Percentiles rank a stretch among this genome's conserved stretches.
phyloP scores from a whole-genome alignment of 2,113 vertebrate species.

The Apodemus sylvaticus region DNA sequence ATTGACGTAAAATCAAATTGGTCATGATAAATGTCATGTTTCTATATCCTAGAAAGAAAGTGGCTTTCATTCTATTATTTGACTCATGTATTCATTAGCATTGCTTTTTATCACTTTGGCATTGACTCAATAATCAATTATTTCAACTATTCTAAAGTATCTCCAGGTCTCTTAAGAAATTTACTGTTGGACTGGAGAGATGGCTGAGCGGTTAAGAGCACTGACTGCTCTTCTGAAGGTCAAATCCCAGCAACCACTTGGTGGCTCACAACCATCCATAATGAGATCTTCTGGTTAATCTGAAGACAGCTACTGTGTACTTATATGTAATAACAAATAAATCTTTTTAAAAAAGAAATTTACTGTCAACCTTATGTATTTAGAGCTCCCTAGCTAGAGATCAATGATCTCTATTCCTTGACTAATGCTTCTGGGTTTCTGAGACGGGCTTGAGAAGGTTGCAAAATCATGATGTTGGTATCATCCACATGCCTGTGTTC shows the following conservation, averaged over 20 bases:
- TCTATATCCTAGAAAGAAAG: neutral
- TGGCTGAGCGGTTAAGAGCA: too few species aligned
- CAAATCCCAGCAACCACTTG: too few species aligned
- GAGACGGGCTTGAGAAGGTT: constrained; percentile 50
- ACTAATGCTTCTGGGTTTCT: constrained; percentile 52
- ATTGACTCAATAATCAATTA: constrained; percentile 18
- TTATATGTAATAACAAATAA: too few species aligned
- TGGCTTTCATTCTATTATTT: constrained; percentile 25
- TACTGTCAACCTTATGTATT: neutral
- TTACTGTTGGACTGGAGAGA: too few species aligned
- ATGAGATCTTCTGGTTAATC: too few species aligned
- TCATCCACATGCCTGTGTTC: neutral
- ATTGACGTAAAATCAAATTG: neutral
- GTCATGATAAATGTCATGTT: neutral
- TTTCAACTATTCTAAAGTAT: constrained; percentile 44
- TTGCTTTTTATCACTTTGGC: constrained; percentile 47
- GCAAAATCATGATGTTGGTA: neutral
- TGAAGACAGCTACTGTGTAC: too few species aligned
- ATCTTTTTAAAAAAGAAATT: too few species aligned
- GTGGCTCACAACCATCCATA: too few species aligned
- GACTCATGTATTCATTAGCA: constrained; percentile 16
- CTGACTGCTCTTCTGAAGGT: too few species aligned
- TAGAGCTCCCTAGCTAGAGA: neutral
- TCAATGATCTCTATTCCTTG: constrained; percentile 13
- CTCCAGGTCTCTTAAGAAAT: constrained; percentile 18